These are phyloP conservation scores for Oophaga pumilio DNA, from an alignment of 2,113 vertebrate species.

Conservation along the genomic window DNA sequence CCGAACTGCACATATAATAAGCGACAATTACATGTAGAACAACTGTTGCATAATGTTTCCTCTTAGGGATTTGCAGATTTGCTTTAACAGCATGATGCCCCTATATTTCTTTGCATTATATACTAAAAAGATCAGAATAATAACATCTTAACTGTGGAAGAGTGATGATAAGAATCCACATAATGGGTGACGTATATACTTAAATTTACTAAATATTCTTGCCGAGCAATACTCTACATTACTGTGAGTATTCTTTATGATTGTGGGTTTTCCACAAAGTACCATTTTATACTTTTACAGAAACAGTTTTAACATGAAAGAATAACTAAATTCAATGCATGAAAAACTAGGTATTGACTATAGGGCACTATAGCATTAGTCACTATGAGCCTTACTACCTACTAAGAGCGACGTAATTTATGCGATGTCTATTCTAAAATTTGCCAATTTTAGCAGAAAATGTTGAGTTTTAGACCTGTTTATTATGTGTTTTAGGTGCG, in stretches of 20 bases:
- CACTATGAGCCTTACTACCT: neutral
- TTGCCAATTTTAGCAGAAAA: no score
- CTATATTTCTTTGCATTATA: neutral
- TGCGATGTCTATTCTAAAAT: neutral
- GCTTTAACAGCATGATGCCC: constrained; percentile 1
- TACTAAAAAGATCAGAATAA: neutral
- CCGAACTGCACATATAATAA: neutral
- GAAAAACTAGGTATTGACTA: neutral
- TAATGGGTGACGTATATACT: neutral
- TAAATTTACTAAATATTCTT: neutral
- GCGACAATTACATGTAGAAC: neutral
- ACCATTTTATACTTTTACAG: neutral
- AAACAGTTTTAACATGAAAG: neutral
- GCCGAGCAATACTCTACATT: neutral
- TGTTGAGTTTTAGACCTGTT: no score
- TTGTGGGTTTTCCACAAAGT: neutral
- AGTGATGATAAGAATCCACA: neutral
- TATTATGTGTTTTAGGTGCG: no score
- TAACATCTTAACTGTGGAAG: neutral
- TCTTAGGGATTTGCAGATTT: neutral
- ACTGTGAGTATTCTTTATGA: no score
- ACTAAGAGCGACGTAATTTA: neutral
- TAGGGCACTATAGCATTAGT: neutral
- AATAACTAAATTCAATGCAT: neutral
- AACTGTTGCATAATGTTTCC: constrained; percentile 8